Base-by-base conservation (phyloP, 2,113 vertebrate species). In the Tetrao urogallus region DNA sequence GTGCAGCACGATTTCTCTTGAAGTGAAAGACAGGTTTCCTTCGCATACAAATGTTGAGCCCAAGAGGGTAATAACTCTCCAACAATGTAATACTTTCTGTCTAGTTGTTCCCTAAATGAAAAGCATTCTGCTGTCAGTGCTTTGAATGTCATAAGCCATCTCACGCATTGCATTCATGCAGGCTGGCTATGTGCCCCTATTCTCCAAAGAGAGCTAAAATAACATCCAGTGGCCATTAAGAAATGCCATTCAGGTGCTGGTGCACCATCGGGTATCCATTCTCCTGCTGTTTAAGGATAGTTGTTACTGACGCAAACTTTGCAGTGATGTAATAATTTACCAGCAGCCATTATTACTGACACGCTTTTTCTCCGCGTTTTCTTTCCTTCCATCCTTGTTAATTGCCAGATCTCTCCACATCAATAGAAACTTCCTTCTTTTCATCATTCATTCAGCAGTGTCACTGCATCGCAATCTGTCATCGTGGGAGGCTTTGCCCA, bases 51-150 rank as follows among this genome's bases (percentile, higher is more conserved):
- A 94, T 86, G 90, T 67, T 45, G 66, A 80, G 86, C 94, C 90
- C 95, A 69, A 69, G 96, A 96, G 95, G 93, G 88, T 94, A 95
- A 94, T 96, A 97, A 95, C 88, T 97, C 94, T 94, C 69, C 94
- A 92, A 94, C 94, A 96, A 83, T 94, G 91, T 94, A 94, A 94
- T 94, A 91, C 89, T 95, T 95, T 96, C 93, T 96, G 90, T 94
- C 96, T 94, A 94, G 94, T 93, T 94, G 94, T 76, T 94, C 88
- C 94, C 93, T 96, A 97, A 96, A 97, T 96, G 95, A 97, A 97
- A 96, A 96, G 96, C 96, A 97, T 96, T 95, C 95, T 94, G 85
- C 96, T 94, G 96, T 94, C 93, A 91, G 90, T 52, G 76, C 91
- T 88, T 34, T 92, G 95, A 95, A 94, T 96, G 95, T 94, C 94